A percentile compares a stretch with the other conserved stretches of the same genome.
Evolutionary conservation across 2,888 invertebrate genomes (phyloP).

Genomic region (Pantelozetes paolii): DNA sequence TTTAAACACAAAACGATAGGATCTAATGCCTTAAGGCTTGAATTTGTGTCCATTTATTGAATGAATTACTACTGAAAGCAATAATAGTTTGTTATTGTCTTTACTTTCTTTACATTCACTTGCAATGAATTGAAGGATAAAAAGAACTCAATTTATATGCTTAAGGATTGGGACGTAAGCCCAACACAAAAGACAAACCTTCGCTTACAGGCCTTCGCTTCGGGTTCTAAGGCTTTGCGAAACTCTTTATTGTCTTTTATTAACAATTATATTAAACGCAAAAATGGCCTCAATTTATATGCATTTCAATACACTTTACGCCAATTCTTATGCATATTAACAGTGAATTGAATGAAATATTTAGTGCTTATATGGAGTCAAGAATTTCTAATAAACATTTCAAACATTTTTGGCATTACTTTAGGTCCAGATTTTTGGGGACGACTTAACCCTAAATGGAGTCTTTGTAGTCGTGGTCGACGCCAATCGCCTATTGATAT

Average conservation of each 20-base stretch:
- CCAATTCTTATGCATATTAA: slow-evolving; percentile 23
- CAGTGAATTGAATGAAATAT: neutral
- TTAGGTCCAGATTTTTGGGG: slow-evolving; percentile 97
- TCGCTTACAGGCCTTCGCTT: neutral
- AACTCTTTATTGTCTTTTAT: slow-evolving; percentile 34
- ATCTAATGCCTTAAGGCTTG: slow-evolving; percentile 33
- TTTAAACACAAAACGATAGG: slow-evolving; percentile 23
- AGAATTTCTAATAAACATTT: slow-evolving; percentile 35
- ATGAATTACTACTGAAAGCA: slow-evolving; percentile 18
- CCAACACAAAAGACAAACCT: slow-evolving; percentile 2
- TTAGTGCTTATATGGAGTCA: neutral
- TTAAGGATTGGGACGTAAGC: slow-evolving; percentile 6
- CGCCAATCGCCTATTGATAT: slow-evolving; percentile 96
- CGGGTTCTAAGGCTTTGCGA: neutral
- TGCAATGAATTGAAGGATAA: slow-evolving; percentile 5
- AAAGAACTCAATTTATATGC: slow-evolving; percentile 26
- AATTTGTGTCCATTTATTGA: slow-evolving; percentile 31
- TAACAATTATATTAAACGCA: slow-evolving; percentile 26
- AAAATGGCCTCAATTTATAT: slow-evolving; percentile 5
- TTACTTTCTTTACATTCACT: slow-evolving; percentile 29
- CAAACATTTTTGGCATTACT: slow-evolving; percentile 28
- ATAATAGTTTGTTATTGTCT: slow-evolving; percentile 35
- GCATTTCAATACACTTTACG: neutral
- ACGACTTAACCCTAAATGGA: slow-evolving; percentile 94
- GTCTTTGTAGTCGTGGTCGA: slow-evolving; percentile 90